Conservation (phyloP, 2,797 vertebrate species). For the Spinus olivaceus region DNA sequence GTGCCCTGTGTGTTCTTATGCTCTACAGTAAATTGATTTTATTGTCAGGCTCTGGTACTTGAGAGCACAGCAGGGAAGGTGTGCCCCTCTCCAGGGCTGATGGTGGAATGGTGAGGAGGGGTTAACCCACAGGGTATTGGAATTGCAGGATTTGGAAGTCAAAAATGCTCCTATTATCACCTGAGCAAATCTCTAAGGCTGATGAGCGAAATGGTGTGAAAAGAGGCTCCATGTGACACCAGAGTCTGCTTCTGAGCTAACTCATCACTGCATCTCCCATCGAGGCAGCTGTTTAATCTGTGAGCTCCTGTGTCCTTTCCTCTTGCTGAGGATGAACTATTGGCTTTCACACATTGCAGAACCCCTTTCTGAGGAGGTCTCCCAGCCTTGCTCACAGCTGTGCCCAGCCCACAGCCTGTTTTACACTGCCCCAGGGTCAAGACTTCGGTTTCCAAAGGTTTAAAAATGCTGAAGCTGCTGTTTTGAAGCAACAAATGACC, state of each 20-base stretch:
- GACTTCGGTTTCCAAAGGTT: background rate
- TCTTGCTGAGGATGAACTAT: background rate
- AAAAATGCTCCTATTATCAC: fast-evolving
- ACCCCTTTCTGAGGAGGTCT: background rate
- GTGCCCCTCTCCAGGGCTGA: background rate
- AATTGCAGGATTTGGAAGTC: background rate
- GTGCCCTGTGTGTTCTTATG: background rate
- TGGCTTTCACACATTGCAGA: fast-evolving
- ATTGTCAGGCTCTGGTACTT: background rate
- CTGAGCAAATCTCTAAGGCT: background rate
- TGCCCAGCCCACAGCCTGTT: background rate
- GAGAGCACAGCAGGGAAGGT: background rate
- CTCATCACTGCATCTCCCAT: background rate
- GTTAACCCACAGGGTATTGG: fast-evolving
- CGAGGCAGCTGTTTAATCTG: fast-evolving
- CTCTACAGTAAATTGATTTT: fast-evolving
- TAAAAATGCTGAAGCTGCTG: background rate
- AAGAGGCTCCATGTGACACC: background rate
- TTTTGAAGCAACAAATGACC: background rate
- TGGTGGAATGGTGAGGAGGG: background rate
- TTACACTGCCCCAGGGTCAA: fast-evolving
- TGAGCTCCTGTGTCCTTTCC: background rate
- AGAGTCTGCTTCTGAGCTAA: background rate
- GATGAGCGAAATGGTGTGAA: background rate
- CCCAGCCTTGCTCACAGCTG: background rate